Conservation (phyloP, 2,888 invertebrate species). For the Agonopterix heracliana region DNA sequence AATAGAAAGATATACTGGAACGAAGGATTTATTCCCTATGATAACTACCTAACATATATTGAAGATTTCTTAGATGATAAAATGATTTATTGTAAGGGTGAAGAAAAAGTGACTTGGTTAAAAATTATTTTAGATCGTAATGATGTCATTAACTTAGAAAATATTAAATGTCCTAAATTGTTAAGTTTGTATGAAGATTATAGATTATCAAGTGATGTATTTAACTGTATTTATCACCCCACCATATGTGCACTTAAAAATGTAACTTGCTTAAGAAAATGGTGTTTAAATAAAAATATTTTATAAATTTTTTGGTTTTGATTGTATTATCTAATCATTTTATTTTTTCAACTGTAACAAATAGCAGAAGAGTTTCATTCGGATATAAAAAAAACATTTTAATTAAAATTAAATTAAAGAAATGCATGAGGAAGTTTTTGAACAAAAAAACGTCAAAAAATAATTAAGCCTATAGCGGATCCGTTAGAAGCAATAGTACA, state of each 20-base stretch:
- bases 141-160: slow-evolving; percentile 9
- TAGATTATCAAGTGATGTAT: not conserved
- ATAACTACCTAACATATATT: not conserved
- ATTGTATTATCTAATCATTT: too few relatives aligned
- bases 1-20: slow-evolving; percentile 5
- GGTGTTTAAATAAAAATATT: not conserved
- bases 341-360: too few relatives aligned
- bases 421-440: too few relatives aligned
- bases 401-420: too few relatives aligned
- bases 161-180: slow-evolving; percentile 6
- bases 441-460: too few relatives aligned
- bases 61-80: slow-evolving; percentile 2
- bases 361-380: too few relatives aligned
- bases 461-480: too few relatives aligned
- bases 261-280: slow-evolving; percentile 5
- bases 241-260: slow-evolving; percentile 2
- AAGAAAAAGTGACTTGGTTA: slow-evolving; percentile 9
- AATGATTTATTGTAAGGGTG: slow-evolving; percentile 6
- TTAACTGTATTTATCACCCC: not conserved
- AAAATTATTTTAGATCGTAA: slow-evolving; percentile 1
- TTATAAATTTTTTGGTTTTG: too few relatives aligned
- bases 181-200: slow-evolving; percentile 5
- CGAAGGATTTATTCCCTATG: not conserved
- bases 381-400: too few relatives aligned
- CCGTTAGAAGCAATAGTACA: too few relatives aligned